Evolutionary conservation across 2,797 vertebrate species (phyloP).

Genomic region (Xenops minutus): DNA sequence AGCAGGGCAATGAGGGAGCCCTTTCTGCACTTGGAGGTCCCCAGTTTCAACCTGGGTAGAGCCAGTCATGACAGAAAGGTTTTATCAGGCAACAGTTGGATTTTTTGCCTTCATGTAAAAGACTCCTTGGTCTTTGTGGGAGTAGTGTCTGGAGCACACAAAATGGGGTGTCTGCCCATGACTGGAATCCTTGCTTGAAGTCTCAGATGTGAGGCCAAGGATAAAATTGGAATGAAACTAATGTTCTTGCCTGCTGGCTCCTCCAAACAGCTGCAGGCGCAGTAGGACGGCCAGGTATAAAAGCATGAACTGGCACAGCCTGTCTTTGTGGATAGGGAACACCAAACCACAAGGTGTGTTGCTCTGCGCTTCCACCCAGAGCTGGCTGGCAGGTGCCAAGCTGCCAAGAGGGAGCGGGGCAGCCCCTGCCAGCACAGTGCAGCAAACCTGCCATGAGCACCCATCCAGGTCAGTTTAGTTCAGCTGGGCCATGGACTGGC

Average conservation of each 20-base stretch:
- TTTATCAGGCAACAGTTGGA: background rate
- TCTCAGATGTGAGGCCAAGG: slow-evolving; percentile 58
- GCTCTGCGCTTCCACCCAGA: background rate
- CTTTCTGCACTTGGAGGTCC: background rate
- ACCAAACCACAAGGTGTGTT: slow-evolving; percentile 23
- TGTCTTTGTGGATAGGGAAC: background rate
- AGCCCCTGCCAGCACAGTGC: background rate
- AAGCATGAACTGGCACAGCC: slow-evolving; percentile 34
- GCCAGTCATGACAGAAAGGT: background rate
- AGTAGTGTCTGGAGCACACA: background rate
- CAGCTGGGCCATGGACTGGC: background rate
- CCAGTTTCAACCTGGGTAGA: background rate
- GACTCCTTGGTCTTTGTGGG: background rate
- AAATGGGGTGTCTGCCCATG: background rate
- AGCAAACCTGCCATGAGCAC: background rate
- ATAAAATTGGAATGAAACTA: slow-evolving; percentile 52
- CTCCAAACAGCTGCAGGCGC: slow-evolving; percentile 29
- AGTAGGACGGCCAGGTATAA: slow-evolving; percentile 11
- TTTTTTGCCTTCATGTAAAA: background rate
- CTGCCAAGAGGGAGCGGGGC: background rate
- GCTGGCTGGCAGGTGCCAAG: slow-evolving; percentile 8
- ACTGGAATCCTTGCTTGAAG: slow-evolving; percentile 27
- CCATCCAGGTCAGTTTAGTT: background rate
- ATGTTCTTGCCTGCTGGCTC: slow-evolving; percentile 30
- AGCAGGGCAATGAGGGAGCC: background rate